phyloP scores from a whole-genome alignment of 1,140 invertebrate species.

The Caenorhabditis inopinata region DNA sequence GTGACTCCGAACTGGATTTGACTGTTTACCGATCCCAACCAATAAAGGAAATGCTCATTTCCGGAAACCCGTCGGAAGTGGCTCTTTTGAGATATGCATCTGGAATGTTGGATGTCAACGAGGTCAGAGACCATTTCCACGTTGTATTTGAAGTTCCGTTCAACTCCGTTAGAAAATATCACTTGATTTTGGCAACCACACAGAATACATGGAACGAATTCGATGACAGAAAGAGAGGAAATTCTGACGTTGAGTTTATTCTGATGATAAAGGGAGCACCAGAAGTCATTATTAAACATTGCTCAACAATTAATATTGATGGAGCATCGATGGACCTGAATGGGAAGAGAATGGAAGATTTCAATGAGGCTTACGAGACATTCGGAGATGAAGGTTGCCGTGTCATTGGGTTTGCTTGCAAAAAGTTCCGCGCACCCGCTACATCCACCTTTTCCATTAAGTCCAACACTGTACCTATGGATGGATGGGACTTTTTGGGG shows the following conservation, averaged over 20 bases:
- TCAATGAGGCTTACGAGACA: slow-evolving; percentile 54
- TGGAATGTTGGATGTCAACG: slow-evolving; percentile 43
- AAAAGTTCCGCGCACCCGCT: slow-evolving; percentile 50
- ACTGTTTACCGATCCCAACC: slow-evolving; percentile 1
- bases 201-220: neutral
- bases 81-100: slow-evolving; percentile 48
- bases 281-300: slow-evolving; percentile 56
- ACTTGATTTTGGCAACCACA: slow-evolving; percentile 54
- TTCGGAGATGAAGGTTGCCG: slow-evolving; percentile 58
- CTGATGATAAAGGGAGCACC: slow-evolving; percentile 61
- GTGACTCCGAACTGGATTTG: slow-evolving; percentile 30
- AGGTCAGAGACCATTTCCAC: slow-evolving; percentile 46
- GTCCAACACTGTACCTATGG: slow-evolving; percentile 52
- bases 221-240: slow-evolving; percentile 21
- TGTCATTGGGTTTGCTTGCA: slow-evolving; percentile 60
- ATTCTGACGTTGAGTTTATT: slow-evolving; percentile 49
- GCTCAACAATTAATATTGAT: slow-evolving; percentile 50
- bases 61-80: slow-evolving; percentile 59
- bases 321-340: slow-evolving; percentile 47
- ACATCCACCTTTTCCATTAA: slow-evolving; percentile 50
- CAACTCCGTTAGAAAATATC: slow-evolving; percentile 61
- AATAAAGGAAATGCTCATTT: slow-evolving; percentile 45
- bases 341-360: slow-evolving; percentile 49
- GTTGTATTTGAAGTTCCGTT: slow-evolving; percentile 64
- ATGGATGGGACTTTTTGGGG: slow-evolving; percentile 53